Conservation (phyloP, 1,140 invertebrate genomes). For the Heliothis subflexa region DNA sequence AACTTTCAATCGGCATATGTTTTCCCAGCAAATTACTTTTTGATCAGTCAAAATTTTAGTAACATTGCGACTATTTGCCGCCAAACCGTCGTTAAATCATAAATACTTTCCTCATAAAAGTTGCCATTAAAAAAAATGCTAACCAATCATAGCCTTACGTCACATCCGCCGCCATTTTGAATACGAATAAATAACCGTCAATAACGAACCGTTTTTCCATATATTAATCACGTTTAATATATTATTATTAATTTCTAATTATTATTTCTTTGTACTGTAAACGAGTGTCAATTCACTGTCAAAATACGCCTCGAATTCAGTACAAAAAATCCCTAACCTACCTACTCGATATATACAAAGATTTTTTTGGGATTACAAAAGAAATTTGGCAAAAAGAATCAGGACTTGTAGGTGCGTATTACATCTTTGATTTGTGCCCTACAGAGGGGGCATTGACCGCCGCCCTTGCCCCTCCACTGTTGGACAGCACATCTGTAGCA, state of each 20-base stretch:
- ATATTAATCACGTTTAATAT: constrained; percentile 31
- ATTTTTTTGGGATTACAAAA: constrained; percentile 36
- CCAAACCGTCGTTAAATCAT: background rate
- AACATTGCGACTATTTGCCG: background rate
- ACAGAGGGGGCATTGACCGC: constrained; percentile 97
- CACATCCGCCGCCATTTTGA: constrained; percentile 17
- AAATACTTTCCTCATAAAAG: background rate
- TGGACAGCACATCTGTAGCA: constrained; percentile 98
- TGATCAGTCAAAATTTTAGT: background rate
- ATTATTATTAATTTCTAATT: constrained; percentile 17
- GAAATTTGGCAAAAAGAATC: constrained; percentile 73
- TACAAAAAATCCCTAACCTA: constrained; percentile 24
- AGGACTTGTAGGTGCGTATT: constrained; percentile 97
- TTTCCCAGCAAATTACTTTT: background rate
- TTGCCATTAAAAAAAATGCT: constrained; percentile 1
- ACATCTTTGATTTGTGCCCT: constrained; percentile 97
- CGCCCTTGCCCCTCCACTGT: constrained; percentile 95
- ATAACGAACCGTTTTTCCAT: constrained; percentile 16
- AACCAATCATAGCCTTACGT: constrained; percentile 24
- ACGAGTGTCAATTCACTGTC: background rate
- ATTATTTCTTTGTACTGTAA: constrained; percentile 7
- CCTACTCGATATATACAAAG: constrained; percentile 31
- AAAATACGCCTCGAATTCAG: background rate
- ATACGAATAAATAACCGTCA: constrained; percentile 30
- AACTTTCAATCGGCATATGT: background rate